Evolutionary conservation across 2,113 vertebrate genomes (phyloP).

Genomic region (Cacatua alba): DNA sequence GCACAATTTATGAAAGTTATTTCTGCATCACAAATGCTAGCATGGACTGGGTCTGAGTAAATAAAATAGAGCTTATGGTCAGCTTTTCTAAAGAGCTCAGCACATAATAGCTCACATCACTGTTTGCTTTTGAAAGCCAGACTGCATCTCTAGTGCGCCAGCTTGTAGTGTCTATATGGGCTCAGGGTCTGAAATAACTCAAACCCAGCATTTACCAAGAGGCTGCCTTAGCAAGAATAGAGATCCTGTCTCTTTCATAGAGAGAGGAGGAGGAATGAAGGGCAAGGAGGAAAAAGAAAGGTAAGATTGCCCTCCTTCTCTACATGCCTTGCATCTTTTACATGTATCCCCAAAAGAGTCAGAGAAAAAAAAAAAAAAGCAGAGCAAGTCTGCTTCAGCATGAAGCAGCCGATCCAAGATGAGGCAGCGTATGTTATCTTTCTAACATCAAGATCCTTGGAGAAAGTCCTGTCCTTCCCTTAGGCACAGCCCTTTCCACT

Average conservation of each 20-base stretch:
- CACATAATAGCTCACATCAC: background rate
- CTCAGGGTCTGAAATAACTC: background rate
- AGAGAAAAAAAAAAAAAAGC: background rate
- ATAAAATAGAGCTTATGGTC: background rate
- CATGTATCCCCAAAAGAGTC: background rate
- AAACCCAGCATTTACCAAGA: background rate
- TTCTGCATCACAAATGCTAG: background rate
- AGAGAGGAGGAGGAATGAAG: background rate
- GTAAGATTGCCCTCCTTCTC: background rate
- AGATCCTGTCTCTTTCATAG: background rate
- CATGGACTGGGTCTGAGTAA: background rate
- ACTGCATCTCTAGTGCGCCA: background rate
- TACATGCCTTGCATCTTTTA: background rate
- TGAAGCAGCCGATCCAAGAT: background rate
- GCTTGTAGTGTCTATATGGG: background rate
- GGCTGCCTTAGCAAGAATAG: background rate
- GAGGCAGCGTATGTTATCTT: background rate
- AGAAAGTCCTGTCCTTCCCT: background rate
- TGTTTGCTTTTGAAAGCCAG: background rate
- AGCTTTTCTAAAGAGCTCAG: conserved; percentile 1
- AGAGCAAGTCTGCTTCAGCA: background rate
- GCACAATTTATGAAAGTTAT: background rate
- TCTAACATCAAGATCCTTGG: background rate
- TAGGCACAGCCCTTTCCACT: background rate
- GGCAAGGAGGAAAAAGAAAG: background rate